phyloP scores from a whole-genome alignment of 2,113 vertebrate species.

The Gallinago jamesoni region DNA sequence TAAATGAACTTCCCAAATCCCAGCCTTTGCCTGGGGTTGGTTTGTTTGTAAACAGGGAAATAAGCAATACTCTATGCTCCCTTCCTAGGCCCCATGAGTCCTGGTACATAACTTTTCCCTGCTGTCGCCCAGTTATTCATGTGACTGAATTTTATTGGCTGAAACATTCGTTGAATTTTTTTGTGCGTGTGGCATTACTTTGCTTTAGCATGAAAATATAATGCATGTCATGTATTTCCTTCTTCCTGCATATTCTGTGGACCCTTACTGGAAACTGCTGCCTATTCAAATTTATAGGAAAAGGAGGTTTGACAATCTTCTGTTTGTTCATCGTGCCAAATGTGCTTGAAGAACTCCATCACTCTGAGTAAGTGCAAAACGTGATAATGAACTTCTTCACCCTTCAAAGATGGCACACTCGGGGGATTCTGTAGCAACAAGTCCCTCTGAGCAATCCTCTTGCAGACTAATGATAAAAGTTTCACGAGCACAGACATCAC shows the following conservation, averaged over 20 bases:
- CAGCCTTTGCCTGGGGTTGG: background rate
- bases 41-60: background rate
- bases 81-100: background rate
- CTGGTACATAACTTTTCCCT: background rate
- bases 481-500: slow-evolving; percentile 2
- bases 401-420: background rate
- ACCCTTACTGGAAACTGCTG: background rate
- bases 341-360: slow-evolving; percentile 7
- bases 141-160: slow-evolving; percentile 33
- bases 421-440: background rate
- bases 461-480: slow-evolving; percentile 13
- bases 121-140: background rate
- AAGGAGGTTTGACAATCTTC: slow-evolving; percentile 6
- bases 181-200: background rate
- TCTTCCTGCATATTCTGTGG: background rate
- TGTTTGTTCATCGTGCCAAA: slow-evolving; percentile 22
- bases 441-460: slow-evolving; percentile 5
- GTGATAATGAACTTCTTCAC: background rate
- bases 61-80: background rate
- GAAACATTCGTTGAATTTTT: background rate
- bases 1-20: background rate
- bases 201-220: background rate
- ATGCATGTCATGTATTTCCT: background rate
- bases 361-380: background rate
- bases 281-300: background rate